Evolutionary conservation across 2,797 vertebrate species (phyloP).

Genomic region (Peromyscus nudipes): DNA sequence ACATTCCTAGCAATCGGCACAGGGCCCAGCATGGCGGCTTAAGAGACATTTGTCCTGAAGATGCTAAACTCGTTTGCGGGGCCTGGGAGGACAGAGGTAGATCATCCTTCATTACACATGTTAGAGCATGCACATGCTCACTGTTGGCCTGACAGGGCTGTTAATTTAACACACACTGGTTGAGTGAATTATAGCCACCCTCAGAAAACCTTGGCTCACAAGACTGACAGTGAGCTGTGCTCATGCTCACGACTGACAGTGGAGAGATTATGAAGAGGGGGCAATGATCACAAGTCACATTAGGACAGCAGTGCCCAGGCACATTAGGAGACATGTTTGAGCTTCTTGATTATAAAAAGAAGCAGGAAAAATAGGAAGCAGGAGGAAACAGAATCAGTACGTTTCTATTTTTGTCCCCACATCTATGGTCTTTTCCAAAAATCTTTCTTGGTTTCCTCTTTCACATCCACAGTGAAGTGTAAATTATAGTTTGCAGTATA

Average conservation of each 20-base stretch:
- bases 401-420: not conserved
- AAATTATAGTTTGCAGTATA: slow-evolving; percentile 83
- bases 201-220: not conserved
- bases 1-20: not conserved
- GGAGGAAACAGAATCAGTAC: slow-evolving; percentile 67
- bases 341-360: slow-evolving; percentile 54
- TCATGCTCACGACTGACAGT: not conserved
- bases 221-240: not conserved
- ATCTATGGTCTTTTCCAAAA: slow-evolving; percentile 75
- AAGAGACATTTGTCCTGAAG: not conserved
- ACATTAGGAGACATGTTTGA: slow-evolving; percentile 57
- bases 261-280: not conserved
- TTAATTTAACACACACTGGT: not conserved
- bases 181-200: not conserved
- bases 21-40: too few species aligned
- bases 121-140: not conserved
- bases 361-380: slow-evolving; percentile 65
- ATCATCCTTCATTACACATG: not conserved
- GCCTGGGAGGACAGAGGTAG: not conserved
- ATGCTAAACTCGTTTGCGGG: not conserved
- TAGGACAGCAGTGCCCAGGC: not conserved
- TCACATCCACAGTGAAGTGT: slow-evolving; percentile 82
- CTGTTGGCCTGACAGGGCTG: not conserved
- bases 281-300: not conserved
- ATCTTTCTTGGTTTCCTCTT: slow-evolving; percentile 78